Conservation (phyloP, 2,888 invertebrate genomes). For the Cheilosia soror region DNA sequence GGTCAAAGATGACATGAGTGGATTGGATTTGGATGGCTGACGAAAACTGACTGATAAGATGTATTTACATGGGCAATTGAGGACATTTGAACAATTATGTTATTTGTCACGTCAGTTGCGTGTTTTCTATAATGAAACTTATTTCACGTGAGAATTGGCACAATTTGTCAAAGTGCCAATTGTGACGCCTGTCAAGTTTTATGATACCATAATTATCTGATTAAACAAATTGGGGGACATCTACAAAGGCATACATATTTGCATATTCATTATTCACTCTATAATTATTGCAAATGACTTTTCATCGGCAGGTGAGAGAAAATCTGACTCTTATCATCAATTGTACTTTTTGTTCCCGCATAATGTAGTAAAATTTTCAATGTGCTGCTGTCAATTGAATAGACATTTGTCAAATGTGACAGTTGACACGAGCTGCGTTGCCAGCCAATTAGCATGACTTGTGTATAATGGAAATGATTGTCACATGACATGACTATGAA, state of each 20-base stretch:
- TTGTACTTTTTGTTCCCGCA: neutral
- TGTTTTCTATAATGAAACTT: too few species aligned
- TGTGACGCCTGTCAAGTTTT: too few species aligned
- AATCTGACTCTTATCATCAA: neutral
- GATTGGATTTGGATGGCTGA: neutral
- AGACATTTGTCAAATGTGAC: neutral
- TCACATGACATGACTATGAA: neutral
- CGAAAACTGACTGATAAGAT: neutral
- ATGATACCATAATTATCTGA: too few species aligned
- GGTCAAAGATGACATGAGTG: neutral
- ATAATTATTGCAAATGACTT: too few species aligned
- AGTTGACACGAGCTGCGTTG: neutral
- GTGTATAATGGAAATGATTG: neutral
- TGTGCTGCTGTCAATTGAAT: neutral
- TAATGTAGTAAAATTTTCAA: neutral
- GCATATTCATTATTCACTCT: too few species aligned
- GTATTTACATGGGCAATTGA: neutral
- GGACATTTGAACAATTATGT: neutral
- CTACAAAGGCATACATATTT: too few species aligned
- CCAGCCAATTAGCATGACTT: conserved; percentile 8
- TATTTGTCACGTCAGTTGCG: too few species aligned
- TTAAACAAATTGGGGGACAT: too few species aligned
- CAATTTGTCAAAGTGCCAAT: too few species aligned
- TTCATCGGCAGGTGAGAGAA: neutral
- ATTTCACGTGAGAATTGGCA: too few species aligned